A percentile compares a stretch with the other conserved stretches of the same genome.
These are phyloP conservation scores for Liasis olivaceus DNA, from an alignment of 2,797 vertebrate species.

Conservation along the genomic window DNA sequence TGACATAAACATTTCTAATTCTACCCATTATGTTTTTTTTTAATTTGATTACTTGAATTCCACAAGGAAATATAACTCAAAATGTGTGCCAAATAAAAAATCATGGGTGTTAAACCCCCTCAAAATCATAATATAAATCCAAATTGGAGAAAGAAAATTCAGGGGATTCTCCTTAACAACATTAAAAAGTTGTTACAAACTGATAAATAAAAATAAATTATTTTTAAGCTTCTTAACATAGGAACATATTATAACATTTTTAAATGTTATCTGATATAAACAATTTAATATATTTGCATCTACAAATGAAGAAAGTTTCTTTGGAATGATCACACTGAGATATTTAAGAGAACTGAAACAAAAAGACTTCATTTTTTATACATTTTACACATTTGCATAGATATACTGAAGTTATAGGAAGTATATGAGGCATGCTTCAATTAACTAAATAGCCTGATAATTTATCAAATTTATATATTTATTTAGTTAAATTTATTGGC, in stretches of 20 bases:
- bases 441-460: neutral
- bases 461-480: neutral
- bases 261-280: neutral
- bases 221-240: neutral
- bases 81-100: neutral
- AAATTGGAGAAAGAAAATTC: neutral
- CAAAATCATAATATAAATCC: neutral
- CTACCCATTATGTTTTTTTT: neutral
- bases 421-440: neutral
- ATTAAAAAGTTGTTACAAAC: neutral
- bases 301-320: neutral
- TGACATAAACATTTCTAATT: too few species aligned
- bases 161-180: neutral
- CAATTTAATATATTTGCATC: neutral
- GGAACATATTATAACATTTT: neutral
- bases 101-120: neutral
- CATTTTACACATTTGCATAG: neutral
- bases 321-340: neutral
- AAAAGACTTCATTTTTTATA: neutral
- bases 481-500: neutral
- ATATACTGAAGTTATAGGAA: neutral
- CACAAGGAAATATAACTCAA: neutral
- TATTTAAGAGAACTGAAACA: neutral
- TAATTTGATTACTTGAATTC: neutral
- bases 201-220: neutral